phyloP scores from a whole-genome alignment of 1,140 invertebrate species.

The Listronotus oregonensis region DNA sequence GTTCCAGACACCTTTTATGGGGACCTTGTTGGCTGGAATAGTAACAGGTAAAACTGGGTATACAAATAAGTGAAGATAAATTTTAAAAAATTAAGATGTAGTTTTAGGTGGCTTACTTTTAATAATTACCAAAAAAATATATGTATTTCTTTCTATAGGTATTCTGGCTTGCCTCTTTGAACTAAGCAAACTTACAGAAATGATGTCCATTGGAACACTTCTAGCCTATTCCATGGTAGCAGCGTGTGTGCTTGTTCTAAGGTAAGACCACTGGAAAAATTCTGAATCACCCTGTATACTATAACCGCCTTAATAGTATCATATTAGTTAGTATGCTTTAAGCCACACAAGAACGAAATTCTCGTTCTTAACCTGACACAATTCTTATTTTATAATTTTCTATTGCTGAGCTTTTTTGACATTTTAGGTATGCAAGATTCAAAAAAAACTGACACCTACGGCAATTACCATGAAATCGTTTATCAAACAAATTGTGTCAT shows the following conservation, averaged over 20 bases:
- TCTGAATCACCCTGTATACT: not conserved
- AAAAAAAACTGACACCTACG: slow-evolving; percentile 31
- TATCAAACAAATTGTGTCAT: slow-evolving; percentile 58
- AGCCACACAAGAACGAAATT: too few relatives aligned
- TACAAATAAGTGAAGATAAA: too few relatives aligned
- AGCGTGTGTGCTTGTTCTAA: slow-evolving; percentile 77
- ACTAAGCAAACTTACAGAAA: slow-evolving; percentile 75
- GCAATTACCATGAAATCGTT: slow-evolving; percentile 48
- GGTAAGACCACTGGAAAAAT: slow-evolving; percentile 60
- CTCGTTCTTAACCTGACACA: too few relatives aligned
- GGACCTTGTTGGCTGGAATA: slow-evolving; percentile 76
- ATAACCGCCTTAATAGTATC: not conserved
- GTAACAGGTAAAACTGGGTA: slow-evolving; percentile 71
- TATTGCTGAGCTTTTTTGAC: too few relatives aligned
- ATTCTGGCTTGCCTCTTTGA: slow-evolving; percentile 78
- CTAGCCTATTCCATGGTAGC: slow-evolving; percentile 85
- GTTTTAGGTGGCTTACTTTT: too few relatives aligned
- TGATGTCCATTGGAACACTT: slow-evolving; percentile 89
- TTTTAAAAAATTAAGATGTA: too few relatives aligned
- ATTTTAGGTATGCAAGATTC: slow-evolving; percentile 28
- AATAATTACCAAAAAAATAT: too few relatives aligned
- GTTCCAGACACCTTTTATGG: slow-evolving; percentile 80
- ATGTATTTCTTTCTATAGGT: slow-evolving; percentile 55
- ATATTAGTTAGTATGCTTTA: too few relatives aligned
- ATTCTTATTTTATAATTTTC: slow-evolving; percentile 4